Evolutionary conservation across 2,113 vertebrate genomes (phyloP), one percentile per base, ranked within the genome.

Genomic region (Ardeotis arabs): DNA sequence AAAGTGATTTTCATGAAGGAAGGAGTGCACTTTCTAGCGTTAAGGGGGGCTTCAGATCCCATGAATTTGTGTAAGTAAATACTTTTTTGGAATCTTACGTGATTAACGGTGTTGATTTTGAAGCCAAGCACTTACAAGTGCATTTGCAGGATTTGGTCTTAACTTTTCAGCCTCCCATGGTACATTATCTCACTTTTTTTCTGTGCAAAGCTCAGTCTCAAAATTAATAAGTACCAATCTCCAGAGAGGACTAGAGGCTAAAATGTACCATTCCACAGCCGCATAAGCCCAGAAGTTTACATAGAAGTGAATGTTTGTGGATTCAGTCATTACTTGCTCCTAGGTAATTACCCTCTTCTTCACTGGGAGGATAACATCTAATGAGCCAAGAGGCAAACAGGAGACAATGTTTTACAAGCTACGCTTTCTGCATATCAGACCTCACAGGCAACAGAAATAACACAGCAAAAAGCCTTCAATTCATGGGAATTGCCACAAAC

Each of bases 121-220:
- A 91, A 81, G 35, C 70, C 62, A 52, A 21, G 5, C 4, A 18
- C 20, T 16, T 50, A 7, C 7, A 78, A 10, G 10, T 23, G 8
- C 12, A 78, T 52, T 52, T 45, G 14, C 31, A 68, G 44, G 24
- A 84, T 62, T 19, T 11, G 14, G 14, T 12, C 15, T 84, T 55
- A 66, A 49, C 41, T 23, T 72, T 6, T 27, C 22, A 47, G 15
- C 14, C 11, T 58, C 22, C 20, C 33, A 62, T 0, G 0, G 2
- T 11, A 4, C 28, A 3, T 79, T 55, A 49, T 44, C 14, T 45
- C 64, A 23, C 12, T 5, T 63, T n/a, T 24, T 41, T 24, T 21
- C 75, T 62, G 9, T 12, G 5, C 17, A 55, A 63, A 68, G n/a
- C 44, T 91, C 52, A 35, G 20, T 55, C 28, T 72, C 31, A 28